Base-by-base conservation (phyloP, 2,888 invertebrate species). In the Prenolepis imparis region DNA sequence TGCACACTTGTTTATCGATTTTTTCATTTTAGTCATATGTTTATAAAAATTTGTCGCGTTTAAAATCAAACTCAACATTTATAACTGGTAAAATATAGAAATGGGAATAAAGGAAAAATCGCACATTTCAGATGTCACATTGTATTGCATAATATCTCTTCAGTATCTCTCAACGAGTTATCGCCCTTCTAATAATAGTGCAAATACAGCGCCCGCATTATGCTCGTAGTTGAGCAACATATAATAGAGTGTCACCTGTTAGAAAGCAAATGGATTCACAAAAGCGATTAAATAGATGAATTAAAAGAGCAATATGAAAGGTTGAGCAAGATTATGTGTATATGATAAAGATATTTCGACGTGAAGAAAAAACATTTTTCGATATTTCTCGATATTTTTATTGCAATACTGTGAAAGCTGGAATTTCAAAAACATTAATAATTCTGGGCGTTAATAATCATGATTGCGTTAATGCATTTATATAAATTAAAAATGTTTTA, bases 121-220 rank as follows among this genome's bases (percentile, higher is more conserved):
- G n/a, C 6, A 12, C 6, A 12, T 57, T 15, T 21, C 15, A 41
- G 67, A 36, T 24, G 41, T 32, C 28, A 5, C 72, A 44, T 59
- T 52, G 18, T 21, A 28, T 72, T 44, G 36, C 59, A 6, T 72
- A 80, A 72, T 44, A 72, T 18, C 32, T 59, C 18, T 59, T 24
- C 36, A 70, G 59, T 72, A 72, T 78, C 77, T 67, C 36, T 57
- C 59, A 67, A 67, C 63, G 52, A 63, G 39, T 52, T 61, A 66
- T 44, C 39, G 39, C n/a, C n/a, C 39, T 68, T 5, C 12, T 66
- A 82, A 82, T 48, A 77, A 77, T n/a, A 78, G 21, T 9, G 28
- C 73, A 66, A 82, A 66, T 57, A 61, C 61, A 59, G 59, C 41
- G 28, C 83, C 67, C 78, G 67, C 67, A 83, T 67, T 41, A 52